phyloP scores from a whole-genome alignment of 2,888 invertebrate genomes.

The Protonemura montana region DNA sequence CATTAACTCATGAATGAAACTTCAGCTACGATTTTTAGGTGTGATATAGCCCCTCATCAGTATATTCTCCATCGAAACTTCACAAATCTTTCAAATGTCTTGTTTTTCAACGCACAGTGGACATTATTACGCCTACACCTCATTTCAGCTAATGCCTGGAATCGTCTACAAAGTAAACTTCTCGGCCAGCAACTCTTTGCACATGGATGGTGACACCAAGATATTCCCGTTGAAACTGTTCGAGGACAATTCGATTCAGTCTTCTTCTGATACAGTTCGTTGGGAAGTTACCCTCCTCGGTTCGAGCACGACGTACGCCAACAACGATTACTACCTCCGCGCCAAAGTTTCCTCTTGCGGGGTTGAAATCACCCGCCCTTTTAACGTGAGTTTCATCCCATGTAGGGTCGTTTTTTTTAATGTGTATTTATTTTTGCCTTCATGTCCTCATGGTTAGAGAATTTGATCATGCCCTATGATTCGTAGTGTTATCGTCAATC shows the following conservation, averaged over 20 bases:
- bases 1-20: too few relatives aligned
- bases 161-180: slow-evolving; percentile 45
- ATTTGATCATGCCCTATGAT: too few relatives aligned
- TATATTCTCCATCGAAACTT: too few relatives aligned
- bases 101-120: too few relatives aligned
- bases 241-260: not conserved
- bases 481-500: too few relatives aligned
- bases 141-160: slow-evolving; percentile 43
- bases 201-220: slow-evolving; percentile 39
- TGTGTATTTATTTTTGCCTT: too few relatives aligned
- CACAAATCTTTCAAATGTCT: too few relatives aligned
- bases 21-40: too few relatives aligned
- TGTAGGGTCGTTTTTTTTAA: too few relatives aligned
- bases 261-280: not conserved
- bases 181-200: slow-evolving; percentile 43
- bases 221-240: slow-evolving; percentile 40
- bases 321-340: slow-evolving; percentile 42
- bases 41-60: too few relatives aligned
- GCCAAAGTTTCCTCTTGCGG: slow-evolving; percentile 37
- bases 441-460: too few relatives aligned
- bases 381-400: slow-evolving; percentile 41
- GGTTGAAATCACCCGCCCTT: not conserved
- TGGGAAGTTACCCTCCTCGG: slow-evolving; percentile 41
- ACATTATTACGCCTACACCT: too few relatives aligned
- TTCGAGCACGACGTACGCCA: slow-evolving; percentile 35